Conservation (phyloP, 2,888 invertebrate species). For the Diarsia dahlii region DNA sequence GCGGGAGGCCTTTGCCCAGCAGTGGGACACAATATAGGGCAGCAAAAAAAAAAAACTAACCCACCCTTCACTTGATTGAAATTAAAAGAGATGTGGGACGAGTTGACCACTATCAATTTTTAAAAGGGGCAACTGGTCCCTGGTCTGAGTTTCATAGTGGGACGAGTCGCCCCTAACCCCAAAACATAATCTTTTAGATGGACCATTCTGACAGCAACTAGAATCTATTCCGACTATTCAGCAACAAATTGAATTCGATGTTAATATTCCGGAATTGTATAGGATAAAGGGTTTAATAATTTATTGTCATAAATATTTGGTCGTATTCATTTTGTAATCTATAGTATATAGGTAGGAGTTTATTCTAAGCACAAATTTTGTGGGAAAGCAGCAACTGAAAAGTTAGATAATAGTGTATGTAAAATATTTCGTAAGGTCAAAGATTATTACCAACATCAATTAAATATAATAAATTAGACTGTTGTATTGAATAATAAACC, state of each 20-base stretch:
- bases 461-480: background rate
- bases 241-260: slow-evolving; percentile 60
- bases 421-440: background rate
- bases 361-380: slow-evolving; percentile 18
- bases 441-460: slow-evolving; percentile 5
- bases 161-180: no score
- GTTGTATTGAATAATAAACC: background rate
- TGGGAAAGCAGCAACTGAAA: slow-evolving; percentile 5
- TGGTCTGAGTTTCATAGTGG: no score
- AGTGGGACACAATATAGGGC: no score
- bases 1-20: no score
- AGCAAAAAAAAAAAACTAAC: no score
- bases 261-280: slow-evolving; percentile 46
- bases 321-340: slow-evolving; percentile 52
- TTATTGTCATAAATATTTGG: slow-evolving; percentile 66
- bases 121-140: no score
- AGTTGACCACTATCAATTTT: no score
- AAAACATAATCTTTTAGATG: background rate
- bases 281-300: slow-evolving; percentile 53
- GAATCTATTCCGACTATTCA: slow-evolving; percentile 55
- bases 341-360: slow-evolving; percentile 25
- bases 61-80: no score
- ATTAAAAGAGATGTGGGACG: no score
- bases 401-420: background rate
- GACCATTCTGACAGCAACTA: background rate